Base-by-base conservation (phyloP, 2,797 vertebrate species). In the Mormyrops boulengeri region DNA sequence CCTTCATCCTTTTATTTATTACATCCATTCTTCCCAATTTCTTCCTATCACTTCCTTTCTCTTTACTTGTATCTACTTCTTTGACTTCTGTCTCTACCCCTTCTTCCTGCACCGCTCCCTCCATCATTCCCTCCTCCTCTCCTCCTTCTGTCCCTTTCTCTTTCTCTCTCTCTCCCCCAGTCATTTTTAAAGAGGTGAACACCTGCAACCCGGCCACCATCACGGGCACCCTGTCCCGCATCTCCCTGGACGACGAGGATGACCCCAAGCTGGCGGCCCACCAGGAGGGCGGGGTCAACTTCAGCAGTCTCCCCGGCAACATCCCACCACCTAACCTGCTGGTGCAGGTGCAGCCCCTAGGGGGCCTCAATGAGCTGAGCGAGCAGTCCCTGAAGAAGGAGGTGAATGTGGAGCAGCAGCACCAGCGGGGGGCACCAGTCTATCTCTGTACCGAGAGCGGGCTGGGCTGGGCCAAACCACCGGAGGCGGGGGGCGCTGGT, bases 151-250 rank as follows among this genome's bases (percentile, higher is more conserved):
- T 89, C 6, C 53, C 88, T 19, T 88, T 30, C 90, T 30, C 0
- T 0, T 62, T 26, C n/a, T 60, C 90, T 92, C 44, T 91, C 60
- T 53, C 3, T 89, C 41, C 91, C 89, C 4, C 93, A 99, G 98
- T 99, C 94, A 97, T 99, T 90, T 99, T 99, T 95, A 99, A 99
- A 94, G 98, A 99, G 94, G 97, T 99, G 93, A 99, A 98, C 95
- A 97, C 98, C 52, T 99, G 98, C 93, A 99, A 99, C 93, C 98
- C 98, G 0, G 97, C 98, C 88, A 99, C 98, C 95, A 99, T 99
- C 95, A 99, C 98, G 0, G 98, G 98, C 89, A 98, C 98, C 0
- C 95, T 99, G 88, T 99, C 98, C 52, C 98, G 98, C 91, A 98
- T 99, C 92, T 99, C 98, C 52, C 94, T 99, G 95, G 98, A 99